A percentile compares a stretch with the other conserved stretches of the same genome.
Conservation (phyloP, 2,888 invertebrate species). For the Fragum sueziense region DNA sequence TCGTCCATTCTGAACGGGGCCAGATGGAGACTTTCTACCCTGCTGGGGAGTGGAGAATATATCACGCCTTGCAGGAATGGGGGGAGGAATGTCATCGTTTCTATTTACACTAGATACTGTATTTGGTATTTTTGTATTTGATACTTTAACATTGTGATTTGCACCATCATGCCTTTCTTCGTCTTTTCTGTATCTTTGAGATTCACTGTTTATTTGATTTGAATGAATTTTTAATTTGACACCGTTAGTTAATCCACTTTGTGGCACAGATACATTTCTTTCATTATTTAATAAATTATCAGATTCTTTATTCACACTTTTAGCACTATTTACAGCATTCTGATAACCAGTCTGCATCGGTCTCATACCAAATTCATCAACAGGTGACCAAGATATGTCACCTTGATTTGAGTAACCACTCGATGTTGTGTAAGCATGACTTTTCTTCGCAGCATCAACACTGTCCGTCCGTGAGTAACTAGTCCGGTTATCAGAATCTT, state of each 20-base stretch:
- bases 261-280: conserved; percentile 25
- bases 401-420: conserved; percentile 39
- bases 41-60: conserved; percentile 53
- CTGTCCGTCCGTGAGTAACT: conserved; percentile 43
- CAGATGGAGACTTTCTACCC: conserved; percentile 47
- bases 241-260: conserved; percentile 30
- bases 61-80: conserved; percentile 29
- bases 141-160: conserved; percentile 31
- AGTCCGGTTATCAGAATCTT: conserved; percentile 11
- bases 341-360: neutral
- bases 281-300: conserved; percentile 48
- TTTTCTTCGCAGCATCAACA: conserved; percentile 53
- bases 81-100: conserved; percentile 3
- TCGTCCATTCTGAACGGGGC: conserved; percentile 32
- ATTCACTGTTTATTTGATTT: conserved; percentile 45
- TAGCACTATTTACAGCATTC: conserved; percentile 26
- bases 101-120: conserved; percentile 1
- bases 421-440: conserved; percentile 43
- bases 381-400: conserved; percentile 35
- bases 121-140: conserved; percentile 39
- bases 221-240: conserved; percentile 50
- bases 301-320: conserved; percentile 17
- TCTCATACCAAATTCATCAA: conserved; percentile 1
- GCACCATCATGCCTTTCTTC: neutral
- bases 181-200: conserved; percentile 2